A percentile compares a stretch with the other conserved stretches of the same genome.
Conservation (phyloP, 2,797 vertebrate genomes). For the Parauchenoglanis ngamensis region DNA sequence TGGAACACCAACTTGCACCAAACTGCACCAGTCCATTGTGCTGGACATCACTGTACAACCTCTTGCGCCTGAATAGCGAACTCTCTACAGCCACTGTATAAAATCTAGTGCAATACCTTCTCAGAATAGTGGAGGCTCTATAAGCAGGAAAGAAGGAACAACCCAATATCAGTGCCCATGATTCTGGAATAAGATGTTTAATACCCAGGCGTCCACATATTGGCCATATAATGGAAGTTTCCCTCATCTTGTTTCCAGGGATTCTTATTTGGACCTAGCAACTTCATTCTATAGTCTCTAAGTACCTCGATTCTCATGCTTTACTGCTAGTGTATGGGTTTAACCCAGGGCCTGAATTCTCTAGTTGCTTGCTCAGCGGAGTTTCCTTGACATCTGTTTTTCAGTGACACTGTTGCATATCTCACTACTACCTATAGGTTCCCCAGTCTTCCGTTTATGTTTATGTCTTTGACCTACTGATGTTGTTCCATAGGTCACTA, state of each 20-base stretch:
- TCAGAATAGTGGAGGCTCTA: neutral
- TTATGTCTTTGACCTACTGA: neutral
- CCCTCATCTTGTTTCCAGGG: neutral
- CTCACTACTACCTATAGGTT: neutral
- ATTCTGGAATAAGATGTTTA: neutral
- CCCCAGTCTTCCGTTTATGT: neutral
- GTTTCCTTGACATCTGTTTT: neutral
- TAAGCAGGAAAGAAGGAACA: neutral
- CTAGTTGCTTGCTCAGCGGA: neutral
- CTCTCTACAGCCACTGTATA: neutral
- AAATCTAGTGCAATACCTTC: neutral
- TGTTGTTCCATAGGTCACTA: neutral
- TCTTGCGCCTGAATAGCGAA: neutral
- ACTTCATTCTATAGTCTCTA: neutral
- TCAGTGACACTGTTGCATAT: neutral
- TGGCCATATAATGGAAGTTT: neutral
- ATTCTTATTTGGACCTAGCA: neutral
- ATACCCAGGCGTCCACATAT: neutral
- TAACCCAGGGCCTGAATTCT: neutral
- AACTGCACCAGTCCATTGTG: neutral
- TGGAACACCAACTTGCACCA: neutral
- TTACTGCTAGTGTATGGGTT: neutral
- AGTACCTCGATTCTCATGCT: neutral
- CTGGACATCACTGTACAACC: neutral
- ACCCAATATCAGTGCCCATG: neutral